phyloP scores from a whole-genome alignment of 2,888 invertebrate genomes.

The Synanthedon myopaeformis region DNA sequence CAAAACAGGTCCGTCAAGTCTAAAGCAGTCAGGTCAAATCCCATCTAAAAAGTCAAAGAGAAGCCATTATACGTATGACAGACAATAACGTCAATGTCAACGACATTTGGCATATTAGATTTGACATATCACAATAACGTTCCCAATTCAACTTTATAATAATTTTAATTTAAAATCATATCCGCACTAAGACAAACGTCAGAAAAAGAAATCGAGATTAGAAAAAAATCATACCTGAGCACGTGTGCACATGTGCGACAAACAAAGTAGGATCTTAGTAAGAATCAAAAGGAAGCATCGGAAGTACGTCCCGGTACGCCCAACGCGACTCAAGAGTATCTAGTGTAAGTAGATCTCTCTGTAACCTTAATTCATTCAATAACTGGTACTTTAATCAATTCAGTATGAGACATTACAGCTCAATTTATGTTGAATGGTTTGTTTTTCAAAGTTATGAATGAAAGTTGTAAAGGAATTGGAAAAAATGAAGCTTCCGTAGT shows the following conservation, averaged over 20 bases:
- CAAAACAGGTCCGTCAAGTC: too few species aligned
- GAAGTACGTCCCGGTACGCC: slow-evolving; percentile 35
- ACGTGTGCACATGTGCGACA: slow-evolving; percentile 43
- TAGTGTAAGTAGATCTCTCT: slow-evolving; percentile 14
- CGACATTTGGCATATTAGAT: too few species aligned
- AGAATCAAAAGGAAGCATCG: slow-evolving; percentile 38
- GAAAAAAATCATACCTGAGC: slow-evolving; percentile 28
- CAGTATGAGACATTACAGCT: neutral
- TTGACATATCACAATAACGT: too few species aligned
- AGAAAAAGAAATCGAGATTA: slow-evolving; percentile 11
- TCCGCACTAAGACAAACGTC: too few species aligned
- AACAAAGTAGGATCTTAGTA: slow-evolving; percentile 20
- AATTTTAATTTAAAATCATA: too few species aligned
- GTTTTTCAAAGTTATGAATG: slow-evolving; percentile 11
- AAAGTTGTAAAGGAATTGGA: slow-evolving; percentile 9
- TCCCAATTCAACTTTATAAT: too few species aligned
- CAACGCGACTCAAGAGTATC: slow-evolving; percentile 14
- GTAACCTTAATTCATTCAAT: slow-evolving; percentile 4
- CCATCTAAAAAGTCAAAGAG: too few species aligned
- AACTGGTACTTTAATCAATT: neutral
- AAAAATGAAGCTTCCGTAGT: slow-evolving; percentile 1
- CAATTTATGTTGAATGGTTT: neutral
- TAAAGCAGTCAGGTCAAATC: too few species aligned
- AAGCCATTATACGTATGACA: too few species aligned
- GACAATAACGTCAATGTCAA: too few species aligned